Percentiles rank a stretch among this genome's conserved stretches.
phyloP scores from a whole-genome alignment of 2,113 vertebrate genomes.

The Istiophorus platypterus region DNA sequence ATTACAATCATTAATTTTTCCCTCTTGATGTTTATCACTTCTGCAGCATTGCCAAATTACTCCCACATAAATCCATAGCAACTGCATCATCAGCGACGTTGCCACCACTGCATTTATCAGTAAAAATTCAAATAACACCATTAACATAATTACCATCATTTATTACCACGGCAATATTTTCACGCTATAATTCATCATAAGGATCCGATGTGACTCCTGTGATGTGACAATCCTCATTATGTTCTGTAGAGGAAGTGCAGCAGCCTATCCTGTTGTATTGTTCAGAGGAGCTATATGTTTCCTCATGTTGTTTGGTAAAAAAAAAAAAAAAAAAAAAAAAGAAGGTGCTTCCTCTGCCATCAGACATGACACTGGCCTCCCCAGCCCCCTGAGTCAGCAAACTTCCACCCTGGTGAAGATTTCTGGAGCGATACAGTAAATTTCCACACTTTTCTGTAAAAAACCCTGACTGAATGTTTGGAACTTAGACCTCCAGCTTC shows the following conservation, averaged over 20 bases:
- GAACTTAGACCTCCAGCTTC: background rate
- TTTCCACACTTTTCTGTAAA: background rate
- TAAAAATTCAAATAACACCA: background rate
- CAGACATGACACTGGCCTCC: slow-evolving; percentile 20
- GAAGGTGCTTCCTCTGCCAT: slow-evolving; percentile 35
- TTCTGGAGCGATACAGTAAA: background rate
- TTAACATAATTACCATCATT: background rate
- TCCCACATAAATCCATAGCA: slow-evolving; percentile 4
- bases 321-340: slow-evolving; percentile 10
- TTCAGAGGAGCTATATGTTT: slow-evolving; percentile 57
- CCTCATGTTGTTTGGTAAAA: slow-evolving; percentile 35
- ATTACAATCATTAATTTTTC: background rate
- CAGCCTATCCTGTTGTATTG: slow-evolving; percentile 58
- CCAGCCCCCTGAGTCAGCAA: background rate
- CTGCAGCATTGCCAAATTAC: background rate
- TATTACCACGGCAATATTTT: background rate
- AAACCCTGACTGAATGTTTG: too few species aligned
- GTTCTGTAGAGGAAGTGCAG: slow-evolving; percentile 58
- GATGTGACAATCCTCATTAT: slow-evolving; percentile 27
- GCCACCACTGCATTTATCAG: background rate
- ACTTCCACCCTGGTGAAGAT: slow-evolving; percentile 5
- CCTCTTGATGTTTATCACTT: background rate
- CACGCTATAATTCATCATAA: background rate
- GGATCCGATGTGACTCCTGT: slow-evolving; percentile 9
- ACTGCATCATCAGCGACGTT: background rate